Conservation (phyloP, 1,140 invertebrate genomes). For the Periplaneta americana region DNA sequence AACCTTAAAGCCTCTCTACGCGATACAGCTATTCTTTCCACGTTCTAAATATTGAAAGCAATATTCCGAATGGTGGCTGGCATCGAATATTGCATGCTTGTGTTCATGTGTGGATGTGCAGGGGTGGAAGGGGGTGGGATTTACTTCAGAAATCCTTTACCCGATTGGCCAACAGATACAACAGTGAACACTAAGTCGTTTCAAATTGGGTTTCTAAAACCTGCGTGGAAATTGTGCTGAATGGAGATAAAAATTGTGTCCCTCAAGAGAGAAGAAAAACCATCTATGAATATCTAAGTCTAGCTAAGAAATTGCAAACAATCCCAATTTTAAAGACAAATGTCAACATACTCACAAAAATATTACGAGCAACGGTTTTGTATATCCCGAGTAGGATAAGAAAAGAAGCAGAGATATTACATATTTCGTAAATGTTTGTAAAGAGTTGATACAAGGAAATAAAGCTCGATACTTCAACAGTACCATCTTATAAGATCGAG, state of each 20-base stretch:
- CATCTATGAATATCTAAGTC: neutral
- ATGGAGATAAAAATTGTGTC: neutral
- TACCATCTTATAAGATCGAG: no score
- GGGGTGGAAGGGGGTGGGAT: neutral
- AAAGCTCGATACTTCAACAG: no score
- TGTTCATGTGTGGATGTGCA: neutral
- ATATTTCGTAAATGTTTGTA: neutral
- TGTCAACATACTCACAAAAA: neutral
- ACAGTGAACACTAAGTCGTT: neutral
- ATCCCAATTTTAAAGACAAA: neutral
- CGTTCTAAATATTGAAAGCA: neutral
- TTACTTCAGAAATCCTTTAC: neutral
- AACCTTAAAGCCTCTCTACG: neutral
- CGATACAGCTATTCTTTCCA: neutral
- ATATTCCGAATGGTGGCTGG: neutral
- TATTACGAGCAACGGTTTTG: no score
- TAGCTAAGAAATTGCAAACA: neutral
- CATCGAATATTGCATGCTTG: neutral
- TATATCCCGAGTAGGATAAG: no score
- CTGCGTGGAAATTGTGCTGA: neutral
- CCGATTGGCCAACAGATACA: neutral
- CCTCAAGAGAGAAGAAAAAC: neutral
- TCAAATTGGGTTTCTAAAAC: neutral
- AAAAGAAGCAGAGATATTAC: no score
- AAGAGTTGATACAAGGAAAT: no score